phyloP scores from a whole-genome alignment of 1,140 invertebrate genomes.

The Aphelinus certus region DNA sequence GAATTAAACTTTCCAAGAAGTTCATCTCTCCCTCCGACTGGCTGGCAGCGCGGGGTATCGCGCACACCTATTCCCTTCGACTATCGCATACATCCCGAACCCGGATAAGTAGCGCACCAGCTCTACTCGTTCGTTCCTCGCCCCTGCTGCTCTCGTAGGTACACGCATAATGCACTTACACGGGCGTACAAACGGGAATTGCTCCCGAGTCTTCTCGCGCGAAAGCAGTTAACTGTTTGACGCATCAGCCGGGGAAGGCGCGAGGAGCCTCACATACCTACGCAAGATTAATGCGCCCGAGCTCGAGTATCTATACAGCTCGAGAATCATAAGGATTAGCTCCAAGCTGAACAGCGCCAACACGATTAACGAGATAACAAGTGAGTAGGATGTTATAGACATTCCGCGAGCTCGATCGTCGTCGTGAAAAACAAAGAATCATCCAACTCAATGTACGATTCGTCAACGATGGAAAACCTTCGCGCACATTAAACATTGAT shows the following conservation, averaged over 20 bases:
- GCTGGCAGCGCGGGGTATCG: constrained; percentile 39
- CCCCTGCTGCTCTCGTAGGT: constrained; percentile 37
- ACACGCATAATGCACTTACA: constrained; percentile 8
- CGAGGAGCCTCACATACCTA: constrained; percentile 32
- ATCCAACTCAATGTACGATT: too few relatives aligned
- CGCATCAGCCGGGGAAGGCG: constrained; percentile 37
- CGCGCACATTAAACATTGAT: too few relatives aligned
- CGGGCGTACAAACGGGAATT: constrained; percentile 1
- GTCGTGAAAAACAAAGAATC: too few relatives aligned
- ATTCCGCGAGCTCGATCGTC: too few relatives aligned
- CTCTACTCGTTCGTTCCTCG: constrained; percentile 26
- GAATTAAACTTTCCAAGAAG: constrained; percentile 60
- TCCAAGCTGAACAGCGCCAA: too few relatives aligned
- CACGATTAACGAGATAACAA: too few relatives aligned
- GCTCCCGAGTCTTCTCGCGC: constrained; percentile 40
- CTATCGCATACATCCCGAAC: constrained; percentile 40
- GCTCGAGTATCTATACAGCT: too few relatives aligned
- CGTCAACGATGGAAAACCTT: too few relatives aligned
- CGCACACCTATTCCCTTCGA: constrained; percentile 47
- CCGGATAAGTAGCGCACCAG: constrained; percentile 43
- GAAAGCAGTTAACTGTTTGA: constrained; percentile 56
- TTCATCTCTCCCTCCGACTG: constrained; percentile 38
- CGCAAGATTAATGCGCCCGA: constrained; percentile 42
- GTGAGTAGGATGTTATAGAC: too few relatives aligned
- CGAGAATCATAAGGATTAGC: too few relatives aligned